Percentiles rank a stretch among this genome's conserved stretches.
Evolutionary conservation across 2,797 vertebrate genomes (phyloP).

Genomic region (Neomorphus geoffroyi): DNA sequence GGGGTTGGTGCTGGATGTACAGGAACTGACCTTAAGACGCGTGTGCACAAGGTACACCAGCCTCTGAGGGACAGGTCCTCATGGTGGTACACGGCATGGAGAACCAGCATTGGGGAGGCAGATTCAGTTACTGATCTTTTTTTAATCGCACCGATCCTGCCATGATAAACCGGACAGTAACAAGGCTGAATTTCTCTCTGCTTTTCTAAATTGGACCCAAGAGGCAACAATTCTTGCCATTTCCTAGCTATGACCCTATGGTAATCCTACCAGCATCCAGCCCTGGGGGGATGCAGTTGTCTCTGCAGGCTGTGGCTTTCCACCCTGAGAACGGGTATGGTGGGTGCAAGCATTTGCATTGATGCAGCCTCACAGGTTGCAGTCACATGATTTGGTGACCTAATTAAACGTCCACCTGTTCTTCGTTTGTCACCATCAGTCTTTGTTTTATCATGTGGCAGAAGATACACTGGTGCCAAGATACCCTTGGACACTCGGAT

Average conservation of each 20-base stretch:
- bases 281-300: not conserved
- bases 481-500: fast-evolving
- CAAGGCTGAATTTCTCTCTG: not conserved
- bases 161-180: not conserved
- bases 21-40: not conserved
- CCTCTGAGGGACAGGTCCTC: not conserved
- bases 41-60: fast-evolving
- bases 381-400: not conserved
- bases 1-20: not conserved
- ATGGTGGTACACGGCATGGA: not conserved
- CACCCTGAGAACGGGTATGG: not conserved
- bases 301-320: not conserved
- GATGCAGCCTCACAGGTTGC: not conserved
- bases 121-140: not conserved
- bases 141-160: not conserved
- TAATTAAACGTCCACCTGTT: conserved; percentile 62
- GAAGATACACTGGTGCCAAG: not conserved
- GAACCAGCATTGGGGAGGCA: not conserved
- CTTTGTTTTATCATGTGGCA: not conserved
- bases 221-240: not conserved
- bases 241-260: not conserved
- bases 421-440: conserved; percentile 20
- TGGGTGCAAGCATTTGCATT: not conserved
- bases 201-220: not conserved
- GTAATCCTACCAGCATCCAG: not conserved